Conservation (phyloP, 2,113 vertebrate species). For the Xiphias gladius region DNA sequence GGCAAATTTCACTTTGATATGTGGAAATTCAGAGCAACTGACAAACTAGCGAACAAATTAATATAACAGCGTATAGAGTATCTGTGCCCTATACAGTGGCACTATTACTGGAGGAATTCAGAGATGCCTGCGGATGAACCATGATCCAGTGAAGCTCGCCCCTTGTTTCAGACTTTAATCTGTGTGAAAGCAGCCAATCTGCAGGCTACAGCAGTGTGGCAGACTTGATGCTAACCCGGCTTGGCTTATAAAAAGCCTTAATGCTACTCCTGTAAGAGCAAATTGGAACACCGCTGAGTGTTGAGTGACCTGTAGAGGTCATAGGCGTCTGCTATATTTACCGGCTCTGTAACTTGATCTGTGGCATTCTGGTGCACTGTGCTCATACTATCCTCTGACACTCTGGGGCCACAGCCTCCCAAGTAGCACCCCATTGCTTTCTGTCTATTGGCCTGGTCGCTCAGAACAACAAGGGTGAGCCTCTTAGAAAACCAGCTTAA, state of each 20-base stretch:
- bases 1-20: neutral
- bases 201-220: neutral
- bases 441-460: constrained; percentile 56
- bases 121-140: constrained; percentile 27
- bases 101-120: constrained; percentile 8
- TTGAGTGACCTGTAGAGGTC: constrained; percentile 84
- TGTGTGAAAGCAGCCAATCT: constrained; percentile 22
- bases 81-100: neutral
- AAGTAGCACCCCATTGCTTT: constrained; percentile 54
- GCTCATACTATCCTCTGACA: constrained; percentile 80
- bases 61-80: neutral
- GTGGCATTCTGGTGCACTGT: constrained; percentile 82
- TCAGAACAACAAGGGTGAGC: constrained; percentile 79
- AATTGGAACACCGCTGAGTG: constrained; percentile 80
- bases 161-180: constrained; percentile 18
- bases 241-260: constrained; percentile 62
- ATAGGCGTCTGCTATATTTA: constrained; percentile 88
- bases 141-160: constrained; percentile 5
- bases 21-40: neutral
- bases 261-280: constrained; percentile 78
- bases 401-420: constrained; percentile 73
- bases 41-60: neutral
- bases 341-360: constrained; percentile 85
- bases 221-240: constrained; percentile 16
- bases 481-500: constrained; percentile 43